phyloP scores from a whole-genome alignment of 2,888 invertebrate genomes.

The Eupithecia insigniata region DNA sequence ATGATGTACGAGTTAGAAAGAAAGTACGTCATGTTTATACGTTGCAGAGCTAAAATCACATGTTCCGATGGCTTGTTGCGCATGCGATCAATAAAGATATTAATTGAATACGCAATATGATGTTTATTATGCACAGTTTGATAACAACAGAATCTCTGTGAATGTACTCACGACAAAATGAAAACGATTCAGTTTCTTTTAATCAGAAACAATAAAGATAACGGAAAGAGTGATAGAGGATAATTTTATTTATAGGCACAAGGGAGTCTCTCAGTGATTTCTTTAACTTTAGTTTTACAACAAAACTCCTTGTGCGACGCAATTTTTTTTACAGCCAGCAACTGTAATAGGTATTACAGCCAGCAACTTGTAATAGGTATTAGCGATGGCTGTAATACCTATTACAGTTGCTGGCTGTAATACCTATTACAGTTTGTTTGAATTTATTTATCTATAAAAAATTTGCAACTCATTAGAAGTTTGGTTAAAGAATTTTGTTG shows the following conservation, averaged over 20 bases:
- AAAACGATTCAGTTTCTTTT: conserved; percentile 27
- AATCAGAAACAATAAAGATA: conserved; percentile 47
- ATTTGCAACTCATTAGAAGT: no score
- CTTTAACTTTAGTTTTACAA: neutral
- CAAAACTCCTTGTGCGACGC: neutral
- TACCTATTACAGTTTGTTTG: no score
- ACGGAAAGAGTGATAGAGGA: conserved; percentile 51
- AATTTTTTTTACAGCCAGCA: no score
- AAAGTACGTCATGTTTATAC: neutral
- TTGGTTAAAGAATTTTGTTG: no score
- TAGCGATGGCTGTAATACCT: no score
- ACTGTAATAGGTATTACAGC: no score
- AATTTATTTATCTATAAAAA: no score
- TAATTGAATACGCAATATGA: conserved; percentile 56
- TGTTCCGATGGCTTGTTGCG: conserved; percentile 38
- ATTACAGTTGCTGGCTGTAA: no score
- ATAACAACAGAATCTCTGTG: conserved; percentile 52
- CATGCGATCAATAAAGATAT: conserved; percentile 66
- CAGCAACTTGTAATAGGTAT: no score
- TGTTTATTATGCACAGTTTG: conserved; percentile 39
- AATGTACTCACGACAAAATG: conserved; percentile 31
- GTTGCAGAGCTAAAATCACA: conserved; percentile 16
- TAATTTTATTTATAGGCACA: conserved; percentile 5
- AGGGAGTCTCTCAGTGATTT: neutral
- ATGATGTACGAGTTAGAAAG: neutral